A percentile compares a stretch with the other conserved stretches of the same genome.
Conservation (phyloP, 2,797 vertebrate species). For the Danio jaintianensis region DNA sequence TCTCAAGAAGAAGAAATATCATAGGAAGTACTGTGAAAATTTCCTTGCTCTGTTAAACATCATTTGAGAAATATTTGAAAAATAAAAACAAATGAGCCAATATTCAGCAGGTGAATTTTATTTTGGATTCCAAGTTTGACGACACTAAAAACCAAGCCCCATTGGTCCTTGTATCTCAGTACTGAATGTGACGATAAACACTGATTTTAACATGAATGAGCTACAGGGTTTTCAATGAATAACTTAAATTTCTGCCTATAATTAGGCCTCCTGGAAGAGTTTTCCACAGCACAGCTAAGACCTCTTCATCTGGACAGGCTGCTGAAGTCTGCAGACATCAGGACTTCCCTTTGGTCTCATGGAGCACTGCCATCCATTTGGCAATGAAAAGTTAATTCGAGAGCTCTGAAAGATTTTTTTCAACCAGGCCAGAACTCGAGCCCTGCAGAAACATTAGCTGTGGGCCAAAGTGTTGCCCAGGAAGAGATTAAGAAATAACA, state of each 20-base stretch:
- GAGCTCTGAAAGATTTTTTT: conserved; percentile 1
- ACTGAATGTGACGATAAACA: background rate
- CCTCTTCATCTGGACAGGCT: conserved; percentile 17
- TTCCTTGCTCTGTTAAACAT: too few species aligned
- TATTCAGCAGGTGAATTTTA: background rate
- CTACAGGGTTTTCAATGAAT: background rate
- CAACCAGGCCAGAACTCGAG: conserved; percentile 14
- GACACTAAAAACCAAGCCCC: background rate
- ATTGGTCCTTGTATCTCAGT: background rate
- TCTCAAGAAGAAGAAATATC: too few species aligned
- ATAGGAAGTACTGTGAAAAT: too few species aligned
- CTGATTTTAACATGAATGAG: background rate
- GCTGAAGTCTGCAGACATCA: conserved; percentile 10
- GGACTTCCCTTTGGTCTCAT: conserved; percentile 22
- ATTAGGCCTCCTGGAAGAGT: background rate
- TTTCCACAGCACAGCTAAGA: conserved; percentile 4
- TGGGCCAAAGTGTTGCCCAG: background rate
- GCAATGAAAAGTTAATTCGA: conserved; percentile 37
- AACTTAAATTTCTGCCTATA: background rate
- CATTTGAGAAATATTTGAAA: too few species aligned
- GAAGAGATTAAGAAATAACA: conserved; percentile 12
- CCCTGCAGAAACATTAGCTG: conserved; percentile 7
- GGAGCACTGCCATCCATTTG: conserved; percentile 22
- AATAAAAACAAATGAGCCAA: background rate
- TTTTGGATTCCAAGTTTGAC: background rate